Evolutionary conservation across 1,140 invertebrate genomes (phyloP).

Genomic region (Ylistrum balloti): DNA sequence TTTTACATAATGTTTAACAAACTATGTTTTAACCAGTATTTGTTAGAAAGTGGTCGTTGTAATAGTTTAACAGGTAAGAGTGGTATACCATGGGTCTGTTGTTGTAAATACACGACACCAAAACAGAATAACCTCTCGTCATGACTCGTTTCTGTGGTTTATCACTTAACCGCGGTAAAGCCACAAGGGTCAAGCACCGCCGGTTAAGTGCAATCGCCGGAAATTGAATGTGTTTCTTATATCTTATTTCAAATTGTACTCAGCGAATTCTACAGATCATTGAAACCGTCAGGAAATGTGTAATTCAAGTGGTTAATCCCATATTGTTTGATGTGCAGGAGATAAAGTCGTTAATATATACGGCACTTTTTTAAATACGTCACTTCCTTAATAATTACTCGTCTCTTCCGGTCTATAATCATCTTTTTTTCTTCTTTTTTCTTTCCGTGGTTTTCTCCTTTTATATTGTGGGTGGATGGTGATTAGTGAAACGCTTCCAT

Average conservation of each 20-base stretch:
- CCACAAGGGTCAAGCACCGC: constrained; percentile 21
- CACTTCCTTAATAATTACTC: neutral
- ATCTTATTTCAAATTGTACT: constrained; percentile 7
- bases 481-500: neutral
- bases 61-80: too few species aligned
- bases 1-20: too few species aligned
- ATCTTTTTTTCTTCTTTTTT: neutral
- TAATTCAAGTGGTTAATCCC: constrained; percentile 19
- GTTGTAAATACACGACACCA: too few species aligned
- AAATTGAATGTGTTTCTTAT: neutral
- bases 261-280: constrained; percentile 5
- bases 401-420: neutral
- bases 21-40: too few species aligned
- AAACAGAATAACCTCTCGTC: too few species aligned
- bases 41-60: too few species aligned
- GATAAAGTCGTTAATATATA: neutral
- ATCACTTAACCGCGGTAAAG: neutral
- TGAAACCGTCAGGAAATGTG: neutral
- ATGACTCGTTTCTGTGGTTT: neutral
- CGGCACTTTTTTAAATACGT: neutral
- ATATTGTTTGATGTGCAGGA: constrained; percentile 1
- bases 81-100: too few species aligned
- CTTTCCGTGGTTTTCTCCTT: too few species aligned
- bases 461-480: neutral
- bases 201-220: neutral